Evolutionary conservation across 2,797 vertebrate genomes (phyloP).

Genomic region (Mycteria americana): DNA sequence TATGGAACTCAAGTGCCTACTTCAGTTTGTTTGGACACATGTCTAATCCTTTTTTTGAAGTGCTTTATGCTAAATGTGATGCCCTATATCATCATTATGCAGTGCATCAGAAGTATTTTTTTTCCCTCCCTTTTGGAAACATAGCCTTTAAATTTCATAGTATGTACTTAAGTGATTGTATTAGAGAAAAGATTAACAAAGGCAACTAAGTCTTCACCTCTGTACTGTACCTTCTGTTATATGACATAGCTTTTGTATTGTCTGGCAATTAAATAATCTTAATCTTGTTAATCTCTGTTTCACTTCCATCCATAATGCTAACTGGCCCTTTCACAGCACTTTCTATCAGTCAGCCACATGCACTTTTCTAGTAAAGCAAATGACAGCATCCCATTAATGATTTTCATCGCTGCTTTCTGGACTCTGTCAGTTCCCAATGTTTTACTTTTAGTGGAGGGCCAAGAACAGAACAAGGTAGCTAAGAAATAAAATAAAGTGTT

Average conservation of each 20-base stretch:
- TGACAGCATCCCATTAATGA: neutral
- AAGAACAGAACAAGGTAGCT: neutral
- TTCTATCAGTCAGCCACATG: neutral
- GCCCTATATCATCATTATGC: neutral
- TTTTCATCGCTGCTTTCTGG: neutral
- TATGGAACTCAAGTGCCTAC: neutral
- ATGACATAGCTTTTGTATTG: neutral
- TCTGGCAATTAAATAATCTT: neutral
- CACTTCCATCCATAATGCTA: neutral
- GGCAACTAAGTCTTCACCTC: neutral
- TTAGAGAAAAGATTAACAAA: neutral
- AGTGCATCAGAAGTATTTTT: neutral
- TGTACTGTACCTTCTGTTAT: neutral
- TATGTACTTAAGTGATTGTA: neutral
- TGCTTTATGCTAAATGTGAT: neutral
- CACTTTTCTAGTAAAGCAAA: neutral
- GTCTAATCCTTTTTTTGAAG: neutral
- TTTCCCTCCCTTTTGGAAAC: neutral
- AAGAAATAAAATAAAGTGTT: neutral
- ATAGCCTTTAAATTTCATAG: neutral
- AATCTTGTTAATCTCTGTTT: neutral
- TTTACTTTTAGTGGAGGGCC: neutral
- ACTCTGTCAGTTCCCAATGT: neutral
- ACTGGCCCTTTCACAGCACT: neutral
- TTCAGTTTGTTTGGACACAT: neutral